Base-by-base conservation (phyloP, 2,113 vertebrate species). In the Eudyptes chrysolophus region DNA sequence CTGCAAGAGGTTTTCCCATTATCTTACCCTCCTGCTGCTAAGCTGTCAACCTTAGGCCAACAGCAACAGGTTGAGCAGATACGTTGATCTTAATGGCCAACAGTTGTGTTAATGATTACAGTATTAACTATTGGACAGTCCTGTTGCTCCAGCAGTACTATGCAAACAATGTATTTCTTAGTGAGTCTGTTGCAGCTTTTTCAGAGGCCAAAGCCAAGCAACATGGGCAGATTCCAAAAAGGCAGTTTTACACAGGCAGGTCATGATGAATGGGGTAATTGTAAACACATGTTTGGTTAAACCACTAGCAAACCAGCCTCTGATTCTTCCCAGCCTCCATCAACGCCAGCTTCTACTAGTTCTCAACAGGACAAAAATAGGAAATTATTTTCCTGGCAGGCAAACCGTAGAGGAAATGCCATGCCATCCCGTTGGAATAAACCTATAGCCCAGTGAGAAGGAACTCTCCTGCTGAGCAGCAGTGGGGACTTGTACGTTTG, bases 221-320 rank as follows among this genome's bases (percentile, higher is more conserved):
- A 81, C 55, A 20, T 75, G 66, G 68, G 87, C 87, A 81, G 5
- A 3, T 95, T 97, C 94, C 92, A 92, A 75, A 97, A 94, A 90
- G 71, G 92, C 95, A 95, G 82, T 88, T 94, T 92, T 92, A 89
- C 51, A 49, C n/a, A 88, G 88, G 78, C 84, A 84, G 79, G 71
- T 81, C 81, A 91, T 81, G 87, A 96, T 97, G 96, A 96, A 93
- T 93, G 64, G 82, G 76, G 87, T 96, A 96, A 97, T 96, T 96
- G 87, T 97, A 97, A 97, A 96, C 95, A 96, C 55, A 93, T 95
- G 92, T 95, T 97, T 97, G 71, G 93, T 94, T 97, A 96, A 96
- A 95, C 93, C 94, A 90, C 95, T 60, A 51, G 94, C 76, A 84
- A 96, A 96, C 75, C 64, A 91, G 77, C 68, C 78, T 93, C 94